Evolutionary conservation across 2,888 invertebrate species (phyloP).

Genomic region (Pterostichus madidus): DNA sequence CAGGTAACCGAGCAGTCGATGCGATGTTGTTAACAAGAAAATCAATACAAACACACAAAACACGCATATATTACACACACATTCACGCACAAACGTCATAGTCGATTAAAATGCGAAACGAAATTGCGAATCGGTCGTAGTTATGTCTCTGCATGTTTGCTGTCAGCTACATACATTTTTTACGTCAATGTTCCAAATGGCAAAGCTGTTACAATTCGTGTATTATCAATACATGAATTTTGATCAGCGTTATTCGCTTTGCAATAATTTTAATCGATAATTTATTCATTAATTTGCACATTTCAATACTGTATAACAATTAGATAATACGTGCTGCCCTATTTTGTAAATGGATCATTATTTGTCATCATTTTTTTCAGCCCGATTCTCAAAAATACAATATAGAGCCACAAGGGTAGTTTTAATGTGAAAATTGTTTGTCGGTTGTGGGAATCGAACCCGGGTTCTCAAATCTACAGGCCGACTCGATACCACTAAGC

Average conservation of each 20-base stretch:
- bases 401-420: no score
- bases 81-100: not conserved
- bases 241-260: not conserved
- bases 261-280: no score
- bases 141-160: not conserved
- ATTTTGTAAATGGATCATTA: no score
- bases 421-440: no score
- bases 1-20: conserved; percentile 21
- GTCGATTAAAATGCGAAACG: conserved; percentile 25
- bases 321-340: no score
- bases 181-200: not conserved
- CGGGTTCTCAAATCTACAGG: no score
- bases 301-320: no score
- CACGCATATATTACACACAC: conserved; percentile 8
- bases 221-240: not conserved
- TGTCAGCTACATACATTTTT: not conserved
- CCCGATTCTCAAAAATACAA: no score
- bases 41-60: conserved; percentile 12
- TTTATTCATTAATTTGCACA: no score
- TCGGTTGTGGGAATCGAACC: no score
- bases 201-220: not conserved
- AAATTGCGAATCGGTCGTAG: not conserved
- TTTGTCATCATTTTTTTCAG: no score
- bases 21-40: conserved; percentile 38
- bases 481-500: no score